Conservation (phyloP, 2,797 vertebrate species). For the Scolopax rusticola region DNA sequence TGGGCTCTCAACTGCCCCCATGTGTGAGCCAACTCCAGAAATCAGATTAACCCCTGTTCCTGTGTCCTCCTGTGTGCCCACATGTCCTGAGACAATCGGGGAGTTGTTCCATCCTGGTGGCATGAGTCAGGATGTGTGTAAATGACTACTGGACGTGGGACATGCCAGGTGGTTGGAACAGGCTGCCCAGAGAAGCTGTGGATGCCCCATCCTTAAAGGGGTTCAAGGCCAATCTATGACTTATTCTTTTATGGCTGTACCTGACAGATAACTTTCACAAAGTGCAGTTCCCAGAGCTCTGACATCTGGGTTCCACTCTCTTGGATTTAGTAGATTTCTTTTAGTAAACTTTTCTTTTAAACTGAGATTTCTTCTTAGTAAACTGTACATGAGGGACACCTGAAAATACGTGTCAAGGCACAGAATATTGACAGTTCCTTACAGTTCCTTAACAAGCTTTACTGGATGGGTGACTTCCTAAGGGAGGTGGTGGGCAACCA, state of each 20-base stretch:
- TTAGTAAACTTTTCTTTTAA: neutral
- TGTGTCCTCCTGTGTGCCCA: neutral
- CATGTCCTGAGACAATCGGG: neutral
- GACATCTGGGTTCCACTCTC: neutral
- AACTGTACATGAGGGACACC: neutral
- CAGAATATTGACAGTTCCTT: neutral
- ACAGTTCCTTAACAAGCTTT: neutral
- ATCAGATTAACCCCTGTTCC: neutral
- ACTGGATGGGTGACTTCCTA: neutral
- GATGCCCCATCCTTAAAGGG: no score
- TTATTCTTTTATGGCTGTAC: neutral
- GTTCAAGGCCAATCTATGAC: neutral
- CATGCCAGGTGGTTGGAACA: neutral
- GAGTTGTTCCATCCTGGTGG: neutral
- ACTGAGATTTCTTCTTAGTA: neutral
- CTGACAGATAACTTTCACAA: neutral
- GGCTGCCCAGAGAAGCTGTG: no score
- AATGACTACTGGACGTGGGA: neutral
- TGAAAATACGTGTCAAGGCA: neutral
- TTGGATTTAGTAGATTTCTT: neutral
- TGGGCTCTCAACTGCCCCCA: neutral
- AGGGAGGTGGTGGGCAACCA: neutral
- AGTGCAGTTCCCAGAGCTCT: neutral
- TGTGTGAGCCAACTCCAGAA: neutral
- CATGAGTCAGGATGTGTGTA: fast-evolving